These are phyloP conservation scores for Horisme vitalbata DNA, from an alignment of 2,888 invertebrate species.

Conservation along the genomic window DNA sequence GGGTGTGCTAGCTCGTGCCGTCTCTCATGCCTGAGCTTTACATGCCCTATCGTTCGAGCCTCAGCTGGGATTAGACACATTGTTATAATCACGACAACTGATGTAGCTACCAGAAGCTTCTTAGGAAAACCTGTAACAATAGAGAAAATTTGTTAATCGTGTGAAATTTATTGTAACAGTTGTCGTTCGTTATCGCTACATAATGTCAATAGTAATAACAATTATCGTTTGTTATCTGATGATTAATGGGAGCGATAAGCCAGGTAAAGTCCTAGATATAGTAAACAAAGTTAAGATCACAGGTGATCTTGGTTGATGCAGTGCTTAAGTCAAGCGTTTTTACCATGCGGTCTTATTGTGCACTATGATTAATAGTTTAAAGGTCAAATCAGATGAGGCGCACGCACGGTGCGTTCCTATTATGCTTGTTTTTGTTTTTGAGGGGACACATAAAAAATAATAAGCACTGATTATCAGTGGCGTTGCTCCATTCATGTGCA, in stretches of 20 bases:
- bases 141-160: constrained; percentile 30
- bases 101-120: constrained; percentile 79
- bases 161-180: constrained; percentile 15
- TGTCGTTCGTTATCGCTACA: constrained; percentile 6
- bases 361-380: constrained; percentile 25
- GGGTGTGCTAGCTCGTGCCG: constrained; percentile 46
- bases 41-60: constrained; percentile 56
- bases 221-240: constrained; percentile 27
- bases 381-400: constrained; percentile 26
- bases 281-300: constrained; percentile 17
- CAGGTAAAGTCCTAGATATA: constrained; percentile 34
- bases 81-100: constrained; percentile 67
- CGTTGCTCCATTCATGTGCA: constrained; percentile 44
- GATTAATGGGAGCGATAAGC: constrained; percentile 26
- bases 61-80: constrained; percentile 71
- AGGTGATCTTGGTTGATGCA: constrained; percentile 18
- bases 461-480: constrained; percentile 67
- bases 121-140: constrained; percentile 79
- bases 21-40: constrained; percentile 59
- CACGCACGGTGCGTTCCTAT: constrained; percentile 32
- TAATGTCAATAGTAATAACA: constrained; percentile 13
- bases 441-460: constrained; percentile 78
- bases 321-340: constrained; percentile 10
- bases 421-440: constrained; percentile 34
- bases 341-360: constrained; percentile 19